Base-by-base conservation (phyloP, 2,113 vertebrate genomes). In the Platycercus adscitus region DNA sequence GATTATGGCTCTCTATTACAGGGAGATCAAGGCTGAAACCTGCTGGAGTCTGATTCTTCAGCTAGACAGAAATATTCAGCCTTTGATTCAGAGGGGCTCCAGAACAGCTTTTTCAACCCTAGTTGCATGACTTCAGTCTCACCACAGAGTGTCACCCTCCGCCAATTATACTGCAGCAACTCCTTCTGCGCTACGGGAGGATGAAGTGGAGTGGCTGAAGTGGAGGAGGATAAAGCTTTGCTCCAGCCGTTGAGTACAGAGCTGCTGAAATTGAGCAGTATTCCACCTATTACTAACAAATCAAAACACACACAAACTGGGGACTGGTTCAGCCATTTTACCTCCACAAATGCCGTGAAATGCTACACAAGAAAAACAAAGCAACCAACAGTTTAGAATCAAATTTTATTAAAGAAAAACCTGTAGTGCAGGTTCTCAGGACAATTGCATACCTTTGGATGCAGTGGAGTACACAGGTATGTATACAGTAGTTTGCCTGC, bases 371-470 rank as follows among this genome's bases (percentile, higher is more conserved):
- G 71, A 88, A 78, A 90, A 78, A 53, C 70, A 78, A 81, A 72
- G 41, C 73, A 47, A 49, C 14, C 58, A 19, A 24, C 35, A 87
- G 80, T 93, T 94, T 94, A 96, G 88, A 97, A 93, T 39, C 75
- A 81, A 80, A 83, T 96, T 97, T 97, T 97, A 97, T 96, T 97
- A 92, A 96, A 97, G 95, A 96, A 97, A 96, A 93, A 86, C 91
- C 96, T 94, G 96, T 88, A 96, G 90, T 93, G 97, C 96, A 97
- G 96, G 95, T 96, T 97, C 88, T 96, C 92, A 64, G 97, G 96
- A 97, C 95, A 96, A 97, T 94, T 95, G 97, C 97, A 97, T 96
- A 97, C 96, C 97, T 97, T 97, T 97, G 95, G 96, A 97, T 97
- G 96, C 96, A 95, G 95, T 82, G 94, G 94, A 95, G 95, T 96